Evolutionary conservation across 1,140 invertebrate genomes (phyloP), one percentile per base, ranked within the genome.

Genomic region (Tetramorium alpestre): DNA sequence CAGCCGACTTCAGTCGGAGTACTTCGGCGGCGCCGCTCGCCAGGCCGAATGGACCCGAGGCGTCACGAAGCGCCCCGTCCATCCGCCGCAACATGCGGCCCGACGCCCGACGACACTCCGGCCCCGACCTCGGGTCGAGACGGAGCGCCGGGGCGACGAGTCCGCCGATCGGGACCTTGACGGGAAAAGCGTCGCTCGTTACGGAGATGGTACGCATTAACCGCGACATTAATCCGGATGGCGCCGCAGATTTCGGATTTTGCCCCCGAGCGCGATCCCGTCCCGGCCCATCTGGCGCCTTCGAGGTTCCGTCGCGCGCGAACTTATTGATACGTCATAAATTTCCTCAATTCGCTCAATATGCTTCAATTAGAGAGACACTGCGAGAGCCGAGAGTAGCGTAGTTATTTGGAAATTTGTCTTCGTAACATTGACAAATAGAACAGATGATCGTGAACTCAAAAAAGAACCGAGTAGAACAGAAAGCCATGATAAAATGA

Each of bases 11-110:
- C 41, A 54, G 56, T 72, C 87, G 89, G 86, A 65, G 33, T 65
- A 88, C 86, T 89, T 88, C 81, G 87, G 82, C 87, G 86, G 86
- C 73, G 51, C 76, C 54, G 58, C 65, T 87, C 86, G 80, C 67
- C 25, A 33, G 13, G 10, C 90, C 89, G 87, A 90, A 44, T 77
- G 60, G 22, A 60, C 3, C 91, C 91, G 91, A 90, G 38, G 28
- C 28, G 8, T 62, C 38, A 85, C 90, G 90, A 91, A 85, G 62
- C 60, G 18, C 62, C 33, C 38, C 64, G 54, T 65, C 84, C 49
- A 72, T 56, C 64, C 49, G 69, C 5, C 44, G 49, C 70, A 64
- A 41, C 22, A 51, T 41, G 41, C 58, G 70, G 8, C 38, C 49
- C 47, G 56, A 77, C 28, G 67, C 72, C 22, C 56, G 51, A 51